A percentile compares a stretch with the other conserved stretches of the same genome.
These are phyloP conservation scores for Andinoacara biseriatus DNA, from an alignment of 2,113 vertebrate species.

Conservation along the genomic window DNA sequence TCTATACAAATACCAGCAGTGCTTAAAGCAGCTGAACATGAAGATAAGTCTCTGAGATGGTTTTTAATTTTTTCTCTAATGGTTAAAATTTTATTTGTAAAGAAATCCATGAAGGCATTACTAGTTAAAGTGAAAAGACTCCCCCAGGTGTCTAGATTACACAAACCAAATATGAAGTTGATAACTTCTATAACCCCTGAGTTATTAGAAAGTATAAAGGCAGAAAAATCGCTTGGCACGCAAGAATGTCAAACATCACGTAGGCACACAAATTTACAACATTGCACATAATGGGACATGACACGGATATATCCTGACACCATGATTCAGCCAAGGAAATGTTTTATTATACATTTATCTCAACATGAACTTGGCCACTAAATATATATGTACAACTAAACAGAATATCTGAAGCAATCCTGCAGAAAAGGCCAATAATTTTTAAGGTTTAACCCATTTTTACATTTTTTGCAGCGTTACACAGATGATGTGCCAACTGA, in stretches of 20 bases:
- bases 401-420: background rate
- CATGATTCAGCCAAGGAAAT: background rate
- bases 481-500: background rate
- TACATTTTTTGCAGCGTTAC: background rate
- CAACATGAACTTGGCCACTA: background rate
- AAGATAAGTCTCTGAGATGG: no score
- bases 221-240: background rate
- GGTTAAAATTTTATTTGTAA: no score
- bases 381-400: background rate
- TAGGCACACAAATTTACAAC: background rate
- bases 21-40: no score
- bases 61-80: no score
- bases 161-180: no score
- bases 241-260: constrained; percentile 5
- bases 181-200: no score
- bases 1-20: no score
- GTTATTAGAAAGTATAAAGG: no score
- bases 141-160: no score
- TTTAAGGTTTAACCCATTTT: background rate
- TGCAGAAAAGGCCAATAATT: background rate
- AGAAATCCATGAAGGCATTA: no score
- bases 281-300: background rate
- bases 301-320: background rate
- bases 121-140: no score
- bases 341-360: background rate